Evolutionary conservation across 2,113 vertebrate species (phyloP).

Genomic region (Phocoena phocoena): DNA sequence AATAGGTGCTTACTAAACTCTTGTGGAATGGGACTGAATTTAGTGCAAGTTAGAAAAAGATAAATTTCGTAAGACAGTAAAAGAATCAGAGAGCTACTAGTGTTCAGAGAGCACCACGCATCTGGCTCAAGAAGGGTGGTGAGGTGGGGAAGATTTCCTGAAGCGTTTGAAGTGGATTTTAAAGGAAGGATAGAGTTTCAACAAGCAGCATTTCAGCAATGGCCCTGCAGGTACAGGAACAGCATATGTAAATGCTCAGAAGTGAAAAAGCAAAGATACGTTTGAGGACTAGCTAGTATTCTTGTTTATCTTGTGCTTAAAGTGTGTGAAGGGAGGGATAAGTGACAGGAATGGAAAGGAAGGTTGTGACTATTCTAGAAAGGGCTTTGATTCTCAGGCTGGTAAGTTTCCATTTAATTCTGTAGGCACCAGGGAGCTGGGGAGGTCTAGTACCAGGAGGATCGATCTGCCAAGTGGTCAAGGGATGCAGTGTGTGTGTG

Average conservation of each 20-base stretch:
- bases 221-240: neutral
- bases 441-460: neutral
- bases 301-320: neutral
- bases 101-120: neutral
- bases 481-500: neutral
- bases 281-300: neutral
- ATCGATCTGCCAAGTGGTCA: neutral
- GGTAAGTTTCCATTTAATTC: neutral
- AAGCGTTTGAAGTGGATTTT: conserved; percentile 30
- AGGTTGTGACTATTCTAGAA: neutral
- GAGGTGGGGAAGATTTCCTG: neutral
- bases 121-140: neutral
- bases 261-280: neutral
- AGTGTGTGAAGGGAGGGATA: neutral
- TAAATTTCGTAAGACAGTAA: conserved; percentile 14
- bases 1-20: neutral
- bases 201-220: neutral
- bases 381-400: neutral
- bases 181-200: conserved; percentile 13
- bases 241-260: neutral
- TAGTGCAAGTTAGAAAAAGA: conserved; percentile 27
- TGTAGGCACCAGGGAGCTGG: neutral
- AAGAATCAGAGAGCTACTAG: conserved; percentile 49
- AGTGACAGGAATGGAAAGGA: neutral
- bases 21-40: neutral